phyloP scores from a whole-genome alignment of 2,797 vertebrate species.

The Tapirus indicus region DNA sequence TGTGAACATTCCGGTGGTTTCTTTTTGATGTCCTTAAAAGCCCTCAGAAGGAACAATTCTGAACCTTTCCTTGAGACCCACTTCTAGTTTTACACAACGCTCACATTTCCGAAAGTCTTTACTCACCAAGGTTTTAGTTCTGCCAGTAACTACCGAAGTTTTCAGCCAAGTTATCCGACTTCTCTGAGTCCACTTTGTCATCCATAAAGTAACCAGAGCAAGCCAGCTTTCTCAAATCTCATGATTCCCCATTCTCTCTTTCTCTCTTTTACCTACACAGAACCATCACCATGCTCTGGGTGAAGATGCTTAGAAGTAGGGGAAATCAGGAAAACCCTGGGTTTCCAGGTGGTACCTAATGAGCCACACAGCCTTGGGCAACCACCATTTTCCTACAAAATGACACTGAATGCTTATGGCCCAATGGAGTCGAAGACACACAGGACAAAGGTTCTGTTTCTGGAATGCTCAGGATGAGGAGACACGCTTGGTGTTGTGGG shows the following conservation, averaged over 20 bases:
- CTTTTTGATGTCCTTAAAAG: neutral
- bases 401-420: accelerated
- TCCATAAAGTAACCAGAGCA: neutral
- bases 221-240: neutral
- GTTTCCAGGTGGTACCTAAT: neutral
- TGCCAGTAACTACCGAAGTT: neutral
- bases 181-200: neutral
- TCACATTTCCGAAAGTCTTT: neutral
- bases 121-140: neutral
- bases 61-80: neutral
- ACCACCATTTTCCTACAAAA: neutral
- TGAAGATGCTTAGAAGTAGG: neutral
- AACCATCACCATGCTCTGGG: accelerated
- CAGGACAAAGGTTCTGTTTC: neutral
- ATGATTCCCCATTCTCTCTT: too few species aligned
- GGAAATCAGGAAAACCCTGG: neutral
- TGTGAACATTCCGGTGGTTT: neutral
- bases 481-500: accelerated
- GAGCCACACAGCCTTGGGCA: accelerated
- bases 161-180: neutral
- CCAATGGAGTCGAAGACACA: accelerated
- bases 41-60: neutral
- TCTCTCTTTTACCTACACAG: too few species aligned
- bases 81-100: neutral
- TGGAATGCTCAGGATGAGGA: neutral